phyloP scores from a whole-genome alignment of 2,113 vertebrate genomes.

The Podarcis cretensis region DNA sequence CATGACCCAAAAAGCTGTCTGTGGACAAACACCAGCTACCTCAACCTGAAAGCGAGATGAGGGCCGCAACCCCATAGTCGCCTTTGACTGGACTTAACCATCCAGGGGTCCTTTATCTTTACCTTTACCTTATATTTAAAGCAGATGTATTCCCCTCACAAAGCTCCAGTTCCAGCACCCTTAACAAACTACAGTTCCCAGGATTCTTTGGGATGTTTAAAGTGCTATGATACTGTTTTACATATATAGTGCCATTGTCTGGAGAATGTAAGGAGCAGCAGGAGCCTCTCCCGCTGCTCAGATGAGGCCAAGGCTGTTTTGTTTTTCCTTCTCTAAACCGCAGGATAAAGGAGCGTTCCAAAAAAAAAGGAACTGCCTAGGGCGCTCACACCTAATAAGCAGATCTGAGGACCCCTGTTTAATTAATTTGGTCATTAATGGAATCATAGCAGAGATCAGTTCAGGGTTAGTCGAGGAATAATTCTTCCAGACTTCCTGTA shows the following conservation, averaged over 20 bases:
- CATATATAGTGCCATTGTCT: no score
- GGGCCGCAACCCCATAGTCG: no score
- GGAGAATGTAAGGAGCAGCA: background rate
- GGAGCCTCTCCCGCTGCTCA: background rate
- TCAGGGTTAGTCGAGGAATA: slow-evolving; percentile 35
- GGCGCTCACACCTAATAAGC: background rate
- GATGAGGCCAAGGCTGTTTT: background rate
- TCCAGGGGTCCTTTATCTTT: no score
- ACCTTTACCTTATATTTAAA: no score
- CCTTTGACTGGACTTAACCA: background rate
- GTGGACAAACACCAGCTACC: no score
- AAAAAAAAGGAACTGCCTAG: background rate
- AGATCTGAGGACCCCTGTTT: background rate
- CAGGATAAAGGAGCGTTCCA: background rate
- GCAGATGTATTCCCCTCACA: no score
- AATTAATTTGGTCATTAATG: slow-evolving; percentile 31
- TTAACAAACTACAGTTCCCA: no score
- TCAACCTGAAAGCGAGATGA: no score
- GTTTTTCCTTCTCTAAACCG: background rate
- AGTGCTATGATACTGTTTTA: no score
- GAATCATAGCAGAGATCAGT: slow-evolving; percentile 57
- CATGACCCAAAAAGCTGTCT: no score
- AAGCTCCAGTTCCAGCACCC: no score
- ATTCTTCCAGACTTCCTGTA: slow-evolving; percentile 56
- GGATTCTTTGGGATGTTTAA: no score